Evolutionary conservation across 2,113 vertebrate species (phyloP), one percentile per base, ranked within the genome.

Genomic region (Pygoscelis antarcticus): DNA sequence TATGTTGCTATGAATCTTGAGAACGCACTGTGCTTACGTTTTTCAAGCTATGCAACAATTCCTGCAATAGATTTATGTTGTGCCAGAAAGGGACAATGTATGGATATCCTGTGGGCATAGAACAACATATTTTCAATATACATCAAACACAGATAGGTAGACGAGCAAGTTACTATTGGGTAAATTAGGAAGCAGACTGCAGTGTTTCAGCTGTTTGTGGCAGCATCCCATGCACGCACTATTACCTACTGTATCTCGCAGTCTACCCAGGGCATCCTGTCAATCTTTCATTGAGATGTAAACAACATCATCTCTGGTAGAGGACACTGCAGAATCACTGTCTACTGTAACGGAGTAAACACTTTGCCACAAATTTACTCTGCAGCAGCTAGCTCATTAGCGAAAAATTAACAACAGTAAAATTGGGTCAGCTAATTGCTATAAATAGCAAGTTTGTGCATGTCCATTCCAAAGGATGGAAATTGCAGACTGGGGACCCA

Each of bases 1-100:
- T 90, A 91, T 78, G 92, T 78, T 93, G 66, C 95, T 77, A 65
- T 78, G 90, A 89, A 84, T 93, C 85, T 87, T 92, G 49, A 95
- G 86, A 84, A 94, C 5, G 0, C 30, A 17, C 68, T 91, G 76
- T 94, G 74, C 94, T 96, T 83, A 93, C 58, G 44, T 89, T 96
- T 96, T 90, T 79, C 66, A 89, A 89, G 32, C 76, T 93, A 79
- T 83, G 72, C 72, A 94, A 66, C 46, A 89, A 75, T 86, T 93
- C 84, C 52, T 92, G 92, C 62, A 77, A 57, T 17, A 85, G 68
- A 83, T 92, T 77, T 76, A 62, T 77, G 13, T n/a, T 85, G 42
- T 92, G n/a, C 58, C 86, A 84, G 71, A 84, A 65, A 23, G 46
- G 46, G 49, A 88, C 86, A 68, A 52, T 60, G 68, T 54, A 55